A percentile compares a stretch with the other conserved stretches of the same genome.
phyloP scores from a whole-genome alignment of 2,888 invertebrate species.

The Sialis lutaria region DNA sequence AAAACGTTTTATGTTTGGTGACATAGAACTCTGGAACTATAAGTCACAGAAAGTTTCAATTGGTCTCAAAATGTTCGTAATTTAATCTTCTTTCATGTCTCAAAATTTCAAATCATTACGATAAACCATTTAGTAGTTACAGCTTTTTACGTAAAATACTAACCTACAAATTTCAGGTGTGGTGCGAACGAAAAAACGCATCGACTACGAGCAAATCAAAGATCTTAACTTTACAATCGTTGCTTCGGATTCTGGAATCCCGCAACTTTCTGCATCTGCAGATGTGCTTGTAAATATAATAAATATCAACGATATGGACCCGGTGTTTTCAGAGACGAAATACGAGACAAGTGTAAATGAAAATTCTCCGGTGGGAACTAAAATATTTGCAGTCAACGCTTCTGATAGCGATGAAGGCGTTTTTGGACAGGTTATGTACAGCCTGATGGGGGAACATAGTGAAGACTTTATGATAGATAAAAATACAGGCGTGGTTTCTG shows the following conservation, averaged over 20 bases:
- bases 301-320: constrained; percentile 80
- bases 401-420: constrained; percentile 60
- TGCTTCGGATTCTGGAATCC: constrained; percentile 76
- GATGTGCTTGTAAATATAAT: constrained; percentile 57
- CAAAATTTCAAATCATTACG: no score
- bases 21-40: no score
- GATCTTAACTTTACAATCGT: constrained; percentile 60
- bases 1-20: no score
- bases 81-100: no score
- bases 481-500: constrained; percentile 55
- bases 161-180: constrained; percentile 32
- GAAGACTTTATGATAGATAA: constrained; percentile 56
- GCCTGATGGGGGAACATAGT: constrained; percentile 54
- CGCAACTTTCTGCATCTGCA: constrained; percentile 63
- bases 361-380: constrained; percentile 55
- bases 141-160: not conserved
- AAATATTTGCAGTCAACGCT: constrained; percentile 55
- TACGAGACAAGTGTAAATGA: constrained; percentile 61
- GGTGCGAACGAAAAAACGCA: constrained; percentile 54
- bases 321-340: constrained; percentile 46
- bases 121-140: no score
- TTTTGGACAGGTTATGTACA: constrained; percentile 64
- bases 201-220: constrained; percentile 72
- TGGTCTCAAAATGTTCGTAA: no score
- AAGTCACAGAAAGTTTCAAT: no score